Base-by-base conservation (phyloP, 2,888 invertebrate genomes). In the Molorchus minor region DNA sequence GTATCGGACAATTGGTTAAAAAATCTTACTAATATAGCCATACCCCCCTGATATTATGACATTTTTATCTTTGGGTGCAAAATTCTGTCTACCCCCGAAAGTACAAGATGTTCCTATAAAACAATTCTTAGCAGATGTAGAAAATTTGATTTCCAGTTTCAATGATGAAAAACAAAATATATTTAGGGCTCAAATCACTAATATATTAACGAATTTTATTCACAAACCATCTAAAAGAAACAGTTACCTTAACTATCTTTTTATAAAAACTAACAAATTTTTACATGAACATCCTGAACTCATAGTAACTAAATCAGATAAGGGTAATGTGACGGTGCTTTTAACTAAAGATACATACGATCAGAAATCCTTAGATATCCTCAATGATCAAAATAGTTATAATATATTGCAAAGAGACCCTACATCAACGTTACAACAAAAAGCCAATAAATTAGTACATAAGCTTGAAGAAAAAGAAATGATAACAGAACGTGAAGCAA, bases 61-160 rank as follows among this genome's bases (percentile, higher is more conserved):
- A 16, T 51, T 62, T 17, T 16, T 60, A 29, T 45, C 58, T 16
- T 44, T 65, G 15, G 59, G 57, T 25, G 56, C 60, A 12, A 56
- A 55, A 43, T 62, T 60, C 45, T 35, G 40, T 13, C 36, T 64
- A n/a, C 30, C 43, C 8, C 33, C 30, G 8, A 35, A 10, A 7
- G 15, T 21, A 7, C 33, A 47, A 12, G 25, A 51, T 33, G 16
- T 51, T 30, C 20, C 40, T 20, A 10, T 49, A 17, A 12, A 16
- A 3, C 45, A 35, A 20, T 25, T 61, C 8, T 13, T 61, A 15
- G 20, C 56, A 7, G 64, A 64, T 20, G 4, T 58, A 7, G 61
- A 64, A 46, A 25, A 36, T 17, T 36, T 55, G 19, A 56, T 58
- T 38, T n/a, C 30, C 10, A 41, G 33, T 13, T 15, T 25, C 43